A percentile compares a stretch with the other conserved stretches of the same genome.
These are phyloP conservation scores for Stomorhina lunata DNA, from an alignment of 2,888 invertebrate species.

Conservation along the genomic window DNA sequence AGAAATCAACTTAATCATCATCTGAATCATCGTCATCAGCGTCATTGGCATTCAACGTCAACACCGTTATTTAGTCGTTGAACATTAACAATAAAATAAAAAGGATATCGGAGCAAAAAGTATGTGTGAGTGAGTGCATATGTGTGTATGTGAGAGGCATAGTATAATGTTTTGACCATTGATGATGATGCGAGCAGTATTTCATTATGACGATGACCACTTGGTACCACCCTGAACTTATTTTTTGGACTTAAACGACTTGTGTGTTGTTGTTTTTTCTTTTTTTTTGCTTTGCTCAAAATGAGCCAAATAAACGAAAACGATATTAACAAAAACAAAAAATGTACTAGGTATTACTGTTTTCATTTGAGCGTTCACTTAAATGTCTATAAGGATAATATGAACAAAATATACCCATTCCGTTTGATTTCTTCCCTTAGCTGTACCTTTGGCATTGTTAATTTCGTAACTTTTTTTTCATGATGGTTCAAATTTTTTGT, in stretches of 20 bases:
- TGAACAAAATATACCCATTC: slow-evolving; percentile 13
- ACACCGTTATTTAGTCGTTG: slow-evolving; percentile 65
- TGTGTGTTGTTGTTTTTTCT: neutral
- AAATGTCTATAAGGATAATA: slow-evolving; percentile 52
- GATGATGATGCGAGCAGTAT: slow-evolving; percentile 40
- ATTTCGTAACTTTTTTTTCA: slow-evolving; percentile 30
- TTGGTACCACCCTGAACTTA: slow-evolving; percentile 50
- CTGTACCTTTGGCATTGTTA: neutral
- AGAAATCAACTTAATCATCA: slow-evolving; percentile 51
- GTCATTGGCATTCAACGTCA: slow-evolving; percentile 65
- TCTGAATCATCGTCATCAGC: slow-evolving; percentile 58
- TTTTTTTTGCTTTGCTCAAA: slow-evolving; percentile 28
- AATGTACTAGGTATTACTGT: slow-evolving; percentile 16
- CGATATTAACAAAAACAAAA: neutral
- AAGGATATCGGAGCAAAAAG: slow-evolving; percentile 27
- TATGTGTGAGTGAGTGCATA: neutral
- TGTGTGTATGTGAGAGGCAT: neutral
- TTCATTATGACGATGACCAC: slow-evolving; percentile 50
- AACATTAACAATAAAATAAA: slow-evolving; percentile 59
- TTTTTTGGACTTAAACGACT: slow-evolving; percentile 37
- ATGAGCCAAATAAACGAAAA: slow-evolving; percentile 43
- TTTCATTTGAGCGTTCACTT: slow-evolving; percentile 51
- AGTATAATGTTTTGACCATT: slow-evolving; percentile 5
- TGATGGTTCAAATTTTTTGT: slow-evolving; percentile 37
- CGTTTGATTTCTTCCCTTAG: neutral